Conservation (phyloP, 2,888 invertebrate species). For the Mythimna loreyi region DNA sequence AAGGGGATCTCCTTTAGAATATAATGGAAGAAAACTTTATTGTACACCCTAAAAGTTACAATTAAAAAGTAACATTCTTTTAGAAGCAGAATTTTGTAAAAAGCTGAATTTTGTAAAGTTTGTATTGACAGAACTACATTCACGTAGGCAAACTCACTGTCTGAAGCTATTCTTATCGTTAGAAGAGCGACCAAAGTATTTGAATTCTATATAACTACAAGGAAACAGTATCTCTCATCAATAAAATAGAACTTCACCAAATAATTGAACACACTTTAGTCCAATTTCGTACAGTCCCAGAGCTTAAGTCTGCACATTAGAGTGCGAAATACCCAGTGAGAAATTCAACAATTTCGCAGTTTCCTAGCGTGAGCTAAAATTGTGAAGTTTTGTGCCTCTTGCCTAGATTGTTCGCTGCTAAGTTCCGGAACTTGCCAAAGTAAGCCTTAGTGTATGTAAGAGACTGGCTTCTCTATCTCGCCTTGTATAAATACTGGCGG, state of each 20-base stretch:
- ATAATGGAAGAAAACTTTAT: no score
- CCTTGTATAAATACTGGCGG: slow-evolving; percentile 31
- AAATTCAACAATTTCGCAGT: slow-evolving; percentile 55
- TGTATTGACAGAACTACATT: no score
- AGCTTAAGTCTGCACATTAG: slow-evolving; percentile 38
- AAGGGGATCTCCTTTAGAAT: no score
- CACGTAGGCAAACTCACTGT: no score
- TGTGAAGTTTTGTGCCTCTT: slow-evolving; percentile 57
- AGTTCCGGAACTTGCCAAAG: slow-evolving; percentile 43
- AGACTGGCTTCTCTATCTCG: slow-evolving; percentile 23
- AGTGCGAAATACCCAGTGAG: slow-evolving; percentile 36
- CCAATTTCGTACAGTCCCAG: slow-evolving; percentile 33
- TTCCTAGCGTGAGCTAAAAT: slow-evolving; percentile 56
- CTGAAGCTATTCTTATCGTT: no score
- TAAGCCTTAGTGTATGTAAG: slow-evolving; percentile 27
- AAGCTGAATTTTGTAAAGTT: no score
- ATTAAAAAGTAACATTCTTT: no score
- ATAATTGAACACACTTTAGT: slow-evolving; percentile 44
- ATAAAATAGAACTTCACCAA: slow-evolving; percentile 18
- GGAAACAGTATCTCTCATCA: not conserved
- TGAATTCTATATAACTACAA: slow-evolving; percentile 25
- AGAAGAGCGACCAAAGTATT: not conserved
- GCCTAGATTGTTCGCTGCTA: slow-evolving; percentile 48
- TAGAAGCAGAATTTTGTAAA: no score
- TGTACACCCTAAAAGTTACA: no score